Base-by-base conservation (phyloP, 2,888 invertebrate species). In the Agrotis segetum region DNA sequence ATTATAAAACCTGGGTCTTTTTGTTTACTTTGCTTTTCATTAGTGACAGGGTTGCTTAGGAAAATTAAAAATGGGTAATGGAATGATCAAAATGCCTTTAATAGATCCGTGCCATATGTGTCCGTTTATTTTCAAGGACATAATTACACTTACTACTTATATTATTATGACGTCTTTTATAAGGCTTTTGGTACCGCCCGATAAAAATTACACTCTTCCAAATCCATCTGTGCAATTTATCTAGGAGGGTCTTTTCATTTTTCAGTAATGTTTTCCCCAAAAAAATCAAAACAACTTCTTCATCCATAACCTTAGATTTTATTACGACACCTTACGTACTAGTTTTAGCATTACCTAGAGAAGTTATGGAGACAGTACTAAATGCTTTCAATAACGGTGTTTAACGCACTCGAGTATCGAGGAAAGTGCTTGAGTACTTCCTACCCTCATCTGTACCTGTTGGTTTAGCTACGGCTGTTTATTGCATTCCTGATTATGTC, bases 361-460 rank as follows among this genome's bases (percentile, higher is more conserved):
- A 67, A 71, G 50, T 78, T 71, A 58, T 47, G 29, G 50, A 53
- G 44, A 34, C 55, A 49, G 40, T 53, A 19, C 58, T 74, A 76
- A 64, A 67, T 61, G 74, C 47, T 78, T 79, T 70, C 61, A 80
- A 71, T 80, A 79, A 85, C 64, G 64, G 68, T 71, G 55, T 72
- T 79, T 74, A 83, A 47, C 21, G 47, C 61, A 55, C 46, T 77
- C 44, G 24, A 40, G 66, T 52, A 56, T 50, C 21, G 47, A 64
- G 66, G 56, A 79, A 65, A 82, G 64, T 71, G 49, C 50, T 67
- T 11, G 2, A 65, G 60, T 53, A 58, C 68, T 83, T 71, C 63
- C 74, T 71, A 56, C 40, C 62, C 29, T 81, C 60, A 53, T 78
- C 40, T 58, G 24, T 59, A 21, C 19, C 52, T 81, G 63, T 61